Percentiles rank a stretch among this genome's conserved stretches.
These are phyloP conservation scores for Orchestes rusci DNA, from an alignment of 2,888 invertebrate genomes.

Conservation along the genomic window DNA sequence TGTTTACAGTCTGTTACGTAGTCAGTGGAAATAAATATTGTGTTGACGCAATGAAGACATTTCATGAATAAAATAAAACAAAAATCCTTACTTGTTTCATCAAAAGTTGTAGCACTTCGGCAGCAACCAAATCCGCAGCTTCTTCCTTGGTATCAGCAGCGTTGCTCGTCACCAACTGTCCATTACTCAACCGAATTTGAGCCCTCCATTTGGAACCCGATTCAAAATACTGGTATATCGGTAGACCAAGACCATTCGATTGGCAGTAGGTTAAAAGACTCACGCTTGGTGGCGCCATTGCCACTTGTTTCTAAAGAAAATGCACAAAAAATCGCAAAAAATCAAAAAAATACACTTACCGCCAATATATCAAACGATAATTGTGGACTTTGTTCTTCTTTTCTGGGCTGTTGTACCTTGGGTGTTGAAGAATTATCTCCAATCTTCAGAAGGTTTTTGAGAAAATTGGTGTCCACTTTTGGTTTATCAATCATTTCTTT, in stretches of 20 bases:
- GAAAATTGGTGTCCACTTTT: constrained; percentile 32
- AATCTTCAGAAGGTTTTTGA: constrained; percentile 36
- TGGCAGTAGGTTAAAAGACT: constrained; percentile 45
- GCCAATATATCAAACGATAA: constrained; percentile 28
- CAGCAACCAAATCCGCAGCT: constrained; percentile 47
- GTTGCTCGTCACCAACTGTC: constrained; percentile 44
- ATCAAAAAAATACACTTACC: constrained; percentile 21
- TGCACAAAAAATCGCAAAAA: neutral
- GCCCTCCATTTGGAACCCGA: constrained; percentile 39
- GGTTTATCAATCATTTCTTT: constrained; percentile 16
- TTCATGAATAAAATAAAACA: too few relatives aligned
- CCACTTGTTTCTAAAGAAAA: constrained; percentile 27
- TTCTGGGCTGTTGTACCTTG: constrained; percentile 1
- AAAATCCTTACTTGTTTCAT: constrained; percentile 25
- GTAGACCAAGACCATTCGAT: constrained; percentile 42
- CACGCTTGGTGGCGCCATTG: constrained; percentile 32
- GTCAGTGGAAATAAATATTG: too few relatives aligned
- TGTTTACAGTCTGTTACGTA: too few relatives aligned
- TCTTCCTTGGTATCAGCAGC: constrained; percentile 43
- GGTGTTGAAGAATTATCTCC: constrained; percentile 12
- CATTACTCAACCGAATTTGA: constrained; percentile 46
- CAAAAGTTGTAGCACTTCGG: constrained; percentile 35
- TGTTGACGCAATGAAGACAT: too few relatives aligned
- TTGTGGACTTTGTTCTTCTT: constrained; percentile 7
- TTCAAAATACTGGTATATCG: constrained; percentile 45